Evolutionary conservation across 2,888 invertebrate species (phyloP), one percentile per base, ranked within the genome.

Genomic region (Drosophila flavopinicola): DNA sequence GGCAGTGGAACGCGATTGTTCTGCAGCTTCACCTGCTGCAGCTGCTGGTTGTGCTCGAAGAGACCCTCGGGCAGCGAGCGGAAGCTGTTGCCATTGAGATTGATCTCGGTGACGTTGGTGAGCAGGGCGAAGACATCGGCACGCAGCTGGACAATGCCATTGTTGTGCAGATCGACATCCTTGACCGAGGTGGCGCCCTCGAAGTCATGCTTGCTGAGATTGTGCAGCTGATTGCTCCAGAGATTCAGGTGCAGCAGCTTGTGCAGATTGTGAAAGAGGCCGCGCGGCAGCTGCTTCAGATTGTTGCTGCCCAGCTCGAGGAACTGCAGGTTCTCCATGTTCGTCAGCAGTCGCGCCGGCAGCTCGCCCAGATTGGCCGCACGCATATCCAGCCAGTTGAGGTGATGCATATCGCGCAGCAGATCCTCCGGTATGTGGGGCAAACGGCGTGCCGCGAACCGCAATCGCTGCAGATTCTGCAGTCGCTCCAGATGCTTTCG

Each of bases 271-370:
- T 92, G 91, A 88, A 96, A 95, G 52, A 94, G 90, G 57, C 92
- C 93, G 1, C 92, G 91, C 29, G 93, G 93, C 79, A 96, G 91
- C 77, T 92, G 91, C 39, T 92, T 92, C 80, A 96, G 91, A 58
- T 94, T 92, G 88, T 96, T 96, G 79, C 93, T 92, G 42, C 94
- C 94, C 76, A 95, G 91, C 89, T 95, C 95, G 48, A 95, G 91
- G 52, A 92, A 92, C 72, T 93, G 92, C 30, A 95, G 90, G 75
- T 91, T 93, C 56, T 92, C 92, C 41, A 94, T 89, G 7, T 92
- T 92, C 64, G 92, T 92, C 66, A 94, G 93, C 17, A 94, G 89
- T 71, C 92, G 91, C 58, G 92, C 92, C 0, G 93, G 93, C 25
- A 94, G 87, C 76, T 92, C 92, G 5, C 94, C 92, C 51, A 93